Conservation (phyloP, 1,140 invertebrate genomes). For the Mylabris phalerata region DNA sequence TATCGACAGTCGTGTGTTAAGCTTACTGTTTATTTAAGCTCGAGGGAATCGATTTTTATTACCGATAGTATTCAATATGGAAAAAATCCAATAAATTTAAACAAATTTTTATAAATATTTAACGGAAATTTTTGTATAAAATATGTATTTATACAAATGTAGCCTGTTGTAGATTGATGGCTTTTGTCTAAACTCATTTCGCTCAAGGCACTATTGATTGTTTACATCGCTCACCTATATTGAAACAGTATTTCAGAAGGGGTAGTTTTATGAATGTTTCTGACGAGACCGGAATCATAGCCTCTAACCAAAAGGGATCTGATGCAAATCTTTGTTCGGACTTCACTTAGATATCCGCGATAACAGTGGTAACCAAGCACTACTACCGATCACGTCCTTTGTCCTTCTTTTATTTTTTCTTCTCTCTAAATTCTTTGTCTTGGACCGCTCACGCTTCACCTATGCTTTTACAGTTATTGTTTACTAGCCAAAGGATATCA, state of each 20-base stretch:
- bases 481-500: not conserved
- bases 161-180: conserved; percentile 4
- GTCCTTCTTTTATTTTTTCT: not conserved
- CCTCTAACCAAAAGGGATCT: conserved; percentile 8
- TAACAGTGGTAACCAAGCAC: too few relatives aligned
- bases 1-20: conserved; percentile 27
- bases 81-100: conserved; percentile 1
- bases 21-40: conserved; percentile 24
- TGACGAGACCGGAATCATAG: conserved; percentile 18
- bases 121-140: not conserved
- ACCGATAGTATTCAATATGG: not conserved
- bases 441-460: not conserved
- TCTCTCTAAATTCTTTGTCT: not conserved
- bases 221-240: conserved; percentile 24
- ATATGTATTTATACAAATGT: not conserved
- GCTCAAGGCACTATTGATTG: conserved; percentile 19
- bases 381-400: not conserved
- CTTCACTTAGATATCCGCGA: not conserved
- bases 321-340: conserved; percentile 18
- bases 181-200: conserved; percentile 19
- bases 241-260: conserved; percentile 20
- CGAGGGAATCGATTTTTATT: not conserved
- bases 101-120: not conserved
- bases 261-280: conserved; percentile 27
- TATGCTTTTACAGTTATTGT: not conserved